Conservation (phyloP, 1,140 invertebrate genomes). For the Microplitis mediator region DNA sequence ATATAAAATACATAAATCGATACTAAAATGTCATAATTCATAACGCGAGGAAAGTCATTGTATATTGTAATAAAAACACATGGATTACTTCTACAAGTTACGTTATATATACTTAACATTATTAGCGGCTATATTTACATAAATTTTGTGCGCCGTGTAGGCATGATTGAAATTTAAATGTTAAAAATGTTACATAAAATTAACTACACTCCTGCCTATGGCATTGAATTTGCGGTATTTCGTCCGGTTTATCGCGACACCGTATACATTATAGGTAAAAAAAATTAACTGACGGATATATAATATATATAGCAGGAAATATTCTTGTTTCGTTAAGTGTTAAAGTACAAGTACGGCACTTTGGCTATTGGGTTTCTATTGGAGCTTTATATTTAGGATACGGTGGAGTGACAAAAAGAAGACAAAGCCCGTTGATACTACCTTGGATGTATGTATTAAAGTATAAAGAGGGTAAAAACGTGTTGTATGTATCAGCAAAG, state of each 20-base stretch:
- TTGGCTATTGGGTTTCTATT: slow-evolving; percentile 55
- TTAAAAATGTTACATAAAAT: too few species aligned
- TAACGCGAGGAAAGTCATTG: too few species aligned
- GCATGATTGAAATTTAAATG: background rate
- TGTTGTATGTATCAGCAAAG: slow-evolving; percentile 29
- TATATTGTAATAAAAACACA: too few species aligned
- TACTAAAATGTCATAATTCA: too few species aligned
- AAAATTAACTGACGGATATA: slow-evolving; percentile 32
- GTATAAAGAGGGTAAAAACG: slow-evolving; percentile 20
- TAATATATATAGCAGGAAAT: slow-evolving; percentile 54
- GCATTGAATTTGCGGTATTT: slow-evolving; percentile 58
- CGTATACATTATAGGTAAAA: too few species aligned
- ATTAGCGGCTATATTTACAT: too few species aligned
- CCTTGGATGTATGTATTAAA: background rate
- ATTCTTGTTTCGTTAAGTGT: slow-evolving; percentile 57
- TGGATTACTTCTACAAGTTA: too few species aligned
- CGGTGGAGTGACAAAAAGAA: slow-evolving; percentile 34
- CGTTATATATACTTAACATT: too few species aligned
- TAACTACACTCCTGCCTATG: slow-evolving; percentile 14
- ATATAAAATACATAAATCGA: too few species aligned
- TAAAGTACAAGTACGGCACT: slow-evolving; percentile 48
- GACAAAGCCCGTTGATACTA: slow-evolving; percentile 11
- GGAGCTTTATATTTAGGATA: too few species aligned
- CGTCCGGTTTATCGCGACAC: slow-evolving; percentile 44
- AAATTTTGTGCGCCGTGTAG: too few species aligned